A percentile compares a stretch with the other conserved stretches of the same genome.
Conservation (phyloP, 2,888 invertebrate genomes). For the Chydorus sphaericus region DNA sequence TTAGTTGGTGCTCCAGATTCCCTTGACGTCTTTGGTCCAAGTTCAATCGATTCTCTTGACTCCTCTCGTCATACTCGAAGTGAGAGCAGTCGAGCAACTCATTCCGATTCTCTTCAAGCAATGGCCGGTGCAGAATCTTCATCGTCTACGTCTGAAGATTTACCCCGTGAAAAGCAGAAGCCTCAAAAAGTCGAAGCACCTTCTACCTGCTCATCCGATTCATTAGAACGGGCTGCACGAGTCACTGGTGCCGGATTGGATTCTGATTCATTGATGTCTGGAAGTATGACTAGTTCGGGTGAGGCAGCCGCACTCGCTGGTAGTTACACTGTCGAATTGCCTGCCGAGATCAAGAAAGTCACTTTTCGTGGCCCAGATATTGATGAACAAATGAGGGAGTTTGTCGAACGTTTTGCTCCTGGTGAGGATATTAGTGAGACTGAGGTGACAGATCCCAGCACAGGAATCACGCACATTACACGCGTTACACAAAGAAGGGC, state of each 20-base stretch:
- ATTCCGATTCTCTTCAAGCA: constrained; percentile 17
- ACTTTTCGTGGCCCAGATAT: constrained; percentile 39
- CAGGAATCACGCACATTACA: constrained; percentile 38
- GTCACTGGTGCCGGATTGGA: constrained; percentile 71
- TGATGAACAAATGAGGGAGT: constrained; percentile 35
- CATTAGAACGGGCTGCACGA: constrained; percentile 58
- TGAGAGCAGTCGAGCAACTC: constrained; percentile 22
- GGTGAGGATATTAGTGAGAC: constrained; percentile 38
- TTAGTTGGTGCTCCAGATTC: constrained; percentile 6
- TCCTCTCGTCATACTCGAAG: constrained; percentile 30
- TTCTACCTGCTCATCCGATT: constrained; percentile 33
- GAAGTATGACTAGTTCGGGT: constrained; percentile 58
- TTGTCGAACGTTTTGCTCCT: constrained; percentile 36
- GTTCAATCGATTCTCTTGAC: constrained; percentile 18
- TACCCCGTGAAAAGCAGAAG: constrained; percentile 7
- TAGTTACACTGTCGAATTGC: constrained; percentile 35
- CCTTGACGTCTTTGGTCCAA: constrained; percentile 15
- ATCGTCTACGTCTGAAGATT: constrained; percentile 31
- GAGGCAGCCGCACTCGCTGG: constrained; percentile 52
- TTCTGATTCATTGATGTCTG: constrained; percentile 70
- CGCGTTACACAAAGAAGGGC: constrained; percentile 35
- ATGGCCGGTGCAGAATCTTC: constrained; percentile 25
- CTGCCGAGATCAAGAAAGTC: constrained; percentile 36
- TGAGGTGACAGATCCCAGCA: constrained; percentile 34
- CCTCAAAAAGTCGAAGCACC: neutral